Percentiles rank a stretch among this genome's conserved stretches.
phyloP scores from a whole-genome alignment of 1,140 invertebrate genomes.

The Nylanderia fulva region DNA sequence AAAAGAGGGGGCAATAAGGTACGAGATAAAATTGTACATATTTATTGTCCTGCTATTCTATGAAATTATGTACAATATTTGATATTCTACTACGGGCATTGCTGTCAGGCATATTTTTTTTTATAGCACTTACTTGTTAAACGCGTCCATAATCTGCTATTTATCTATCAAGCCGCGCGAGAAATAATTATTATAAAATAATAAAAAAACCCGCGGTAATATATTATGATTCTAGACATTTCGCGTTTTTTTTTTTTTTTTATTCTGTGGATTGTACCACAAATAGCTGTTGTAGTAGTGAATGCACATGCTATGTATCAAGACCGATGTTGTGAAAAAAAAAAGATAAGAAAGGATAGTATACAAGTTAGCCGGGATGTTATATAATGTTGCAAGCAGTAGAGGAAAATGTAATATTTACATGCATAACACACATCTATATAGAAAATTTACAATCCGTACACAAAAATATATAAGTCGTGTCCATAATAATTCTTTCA shows the following conservation, averaged over 20 bases:
- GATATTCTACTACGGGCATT: constrained; percentile 37
- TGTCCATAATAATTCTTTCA: background rate
- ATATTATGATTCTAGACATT: constrained; percentile 6
- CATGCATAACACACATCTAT: too few species aligned
- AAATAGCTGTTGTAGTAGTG: too few species aligned
- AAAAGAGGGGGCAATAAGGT: background rate
- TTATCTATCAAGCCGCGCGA: background rate
- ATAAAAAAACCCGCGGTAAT: background rate
- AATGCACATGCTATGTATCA: too few species aligned
- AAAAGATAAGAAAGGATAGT: too few species aligned
- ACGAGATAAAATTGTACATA: constrained; percentile 14
- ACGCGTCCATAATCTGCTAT: constrained; percentile 1
- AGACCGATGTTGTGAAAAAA: too few species aligned
- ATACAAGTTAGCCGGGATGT: too few species aligned
- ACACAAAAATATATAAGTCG: background rate
- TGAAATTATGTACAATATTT: background rate
- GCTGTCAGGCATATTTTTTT: background rate
- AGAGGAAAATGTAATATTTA: too few species aligned
- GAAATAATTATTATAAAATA: background rate
- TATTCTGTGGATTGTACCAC: background rate
- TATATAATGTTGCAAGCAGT: too few species aligned
- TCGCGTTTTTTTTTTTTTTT: constrained; percentile 24
- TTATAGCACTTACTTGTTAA: background rate
- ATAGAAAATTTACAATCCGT: too few species aligned
- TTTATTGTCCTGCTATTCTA: constrained; percentile 18